phyloP scores from a whole-genome alignment of 1,140 invertebrate genomes.

The Lepidurus packardi region DNA sequence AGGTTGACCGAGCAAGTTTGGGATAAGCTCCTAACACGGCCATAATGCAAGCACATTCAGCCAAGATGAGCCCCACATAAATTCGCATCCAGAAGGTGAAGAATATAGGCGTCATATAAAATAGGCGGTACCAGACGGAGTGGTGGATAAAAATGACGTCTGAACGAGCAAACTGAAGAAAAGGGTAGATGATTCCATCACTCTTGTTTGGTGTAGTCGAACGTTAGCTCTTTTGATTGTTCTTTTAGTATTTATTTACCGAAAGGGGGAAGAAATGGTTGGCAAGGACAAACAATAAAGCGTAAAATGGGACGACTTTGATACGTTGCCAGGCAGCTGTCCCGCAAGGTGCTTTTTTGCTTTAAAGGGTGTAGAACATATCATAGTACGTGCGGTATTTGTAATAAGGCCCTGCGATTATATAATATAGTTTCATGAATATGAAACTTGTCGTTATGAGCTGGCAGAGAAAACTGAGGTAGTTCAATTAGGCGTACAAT shows the following conservation, averaged over 20 bases:
- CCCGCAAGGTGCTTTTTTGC: slow-evolving; percentile 57
- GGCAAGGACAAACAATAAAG: slow-evolving; percentile 59
- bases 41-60: slow-evolving; percentile 86
- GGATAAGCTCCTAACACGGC: slow-evolving; percentile 89
- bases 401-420: slow-evolving; percentile 73
- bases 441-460: too few relatives aligned
- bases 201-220: too few relatives aligned
- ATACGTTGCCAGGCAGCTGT: slow-evolving; percentile 59
- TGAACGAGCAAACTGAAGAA: slow-evolving; percentile 59
- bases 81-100: slow-evolving; percentile 80
- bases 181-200: slow-evolving; percentile 23
- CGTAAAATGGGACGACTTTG: slow-evolving; percentile 60
- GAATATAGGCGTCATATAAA: slow-evolving; percentile 82
- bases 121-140: slow-evolving; percentile 65
- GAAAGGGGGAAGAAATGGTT: slow-evolving; percentile 64
- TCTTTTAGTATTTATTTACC: slow-evolving; percentile 48
- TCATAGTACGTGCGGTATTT: slow-evolving; percentile 79
- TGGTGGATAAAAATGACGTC: slow-evolving; percentile 61
- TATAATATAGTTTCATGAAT: background rate
- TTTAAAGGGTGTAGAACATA: slow-evolving; percentile 63
- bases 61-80: slow-evolving; percentile 79
- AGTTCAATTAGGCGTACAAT: slow-evolving; percentile 31
- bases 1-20: slow-evolving; percentile 55
- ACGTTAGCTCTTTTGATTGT: too few relatives aligned
- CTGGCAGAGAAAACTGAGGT: too few relatives aligned